Evolutionary conservation across 2,888 invertebrate species (phyloP).

Genomic region (Ernsta delagoae): DNA sequence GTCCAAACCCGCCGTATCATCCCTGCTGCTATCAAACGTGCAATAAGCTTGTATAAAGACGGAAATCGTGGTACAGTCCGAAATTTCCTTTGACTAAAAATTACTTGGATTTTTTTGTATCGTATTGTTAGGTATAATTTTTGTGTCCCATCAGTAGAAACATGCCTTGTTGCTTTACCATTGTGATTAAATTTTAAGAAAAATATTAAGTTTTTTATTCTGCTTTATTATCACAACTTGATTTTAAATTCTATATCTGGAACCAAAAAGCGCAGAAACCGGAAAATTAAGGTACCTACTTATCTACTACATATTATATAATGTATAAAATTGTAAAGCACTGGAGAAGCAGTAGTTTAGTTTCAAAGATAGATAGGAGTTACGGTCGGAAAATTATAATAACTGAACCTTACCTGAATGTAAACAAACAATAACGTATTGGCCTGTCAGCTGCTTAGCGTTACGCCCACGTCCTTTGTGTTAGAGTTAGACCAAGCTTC

Average conservation of each 20-base stretch:
- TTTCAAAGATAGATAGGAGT: too few species aligned
- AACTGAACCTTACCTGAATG: background rate
- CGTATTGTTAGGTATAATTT: too few species aligned
- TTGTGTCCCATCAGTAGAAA: background rate
- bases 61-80: background rate
- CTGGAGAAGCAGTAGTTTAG: too few species aligned
- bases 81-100: background rate
- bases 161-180: too few species aligned
- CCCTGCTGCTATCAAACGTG: slow-evolving; percentile 75
- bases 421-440: background rate
- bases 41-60: slow-evolving; percentile 64
- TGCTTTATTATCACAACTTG: too few species aligned
- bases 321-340: too few species aligned
- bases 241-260: too few species aligned
- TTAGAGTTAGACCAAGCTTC: slow-evolving; percentile 40
- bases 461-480: slow-evolving; percentile 21
- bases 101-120: background rate
- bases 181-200: too few species aligned
- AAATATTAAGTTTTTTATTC: too few species aligned
- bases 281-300: too few species aligned
- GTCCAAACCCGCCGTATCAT: slow-evolving; percentile 76
- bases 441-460: slow-evolving; percentile 15
- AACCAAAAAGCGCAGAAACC: too few species aligned
- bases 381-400: background rate
- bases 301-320: too few species aligned